Evolutionary conservation across 30 jellyfish, hydroid and myxozoan genomes (phyloP), one percentile per base, ranked within the genome.

Genomic region (Aurelia coerulea): DNA sequence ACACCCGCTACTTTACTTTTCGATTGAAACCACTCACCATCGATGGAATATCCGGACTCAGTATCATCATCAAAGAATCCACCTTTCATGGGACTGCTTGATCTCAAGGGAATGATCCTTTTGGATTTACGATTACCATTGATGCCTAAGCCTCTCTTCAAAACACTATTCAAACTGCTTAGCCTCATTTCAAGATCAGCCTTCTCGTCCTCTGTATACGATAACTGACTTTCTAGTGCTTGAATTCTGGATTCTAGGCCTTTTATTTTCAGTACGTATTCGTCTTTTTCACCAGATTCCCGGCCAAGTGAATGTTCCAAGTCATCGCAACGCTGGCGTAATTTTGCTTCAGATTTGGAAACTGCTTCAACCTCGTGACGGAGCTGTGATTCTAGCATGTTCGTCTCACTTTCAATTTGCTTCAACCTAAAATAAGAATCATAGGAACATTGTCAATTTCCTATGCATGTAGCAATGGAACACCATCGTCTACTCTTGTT

Each of bases 261-360:
- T 19, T 71, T 39, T 5, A 71, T 62, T 74, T 78, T 79, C 69
- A 84, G 32, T 5, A 77, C 6, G 29, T 69, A 84, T 16, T 84
- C 93, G n/a, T 73, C 87, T 62, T 73, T 84, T 50, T 84, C 93
- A 56, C 87, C 65, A 6, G 84, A 69, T 63, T 84, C 93, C 18
- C 82, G 73, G 31, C 87, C 87, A 42, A 87, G 96, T 16, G 68
- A 23, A 35, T 58, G 51, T 72, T 87, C 96, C 14, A 80, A 23
- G 56, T 90, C 97, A 35, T 73, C 81, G 75, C 83, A 80, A n/a
- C 97, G 93, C 49, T 76, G 88, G 54, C 90, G 79, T 42, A 82
- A 31, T 34, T 82, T 90, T 13, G 68, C 32, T 72, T 90, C 97
- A 4, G 95, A 65, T 31, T 39, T 79, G 18, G 92, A 76, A 72